Base-by-base conservation (phyloP, 2,797 vertebrate genomes). In the Parauchenoglanis ngamensis region DNA sequence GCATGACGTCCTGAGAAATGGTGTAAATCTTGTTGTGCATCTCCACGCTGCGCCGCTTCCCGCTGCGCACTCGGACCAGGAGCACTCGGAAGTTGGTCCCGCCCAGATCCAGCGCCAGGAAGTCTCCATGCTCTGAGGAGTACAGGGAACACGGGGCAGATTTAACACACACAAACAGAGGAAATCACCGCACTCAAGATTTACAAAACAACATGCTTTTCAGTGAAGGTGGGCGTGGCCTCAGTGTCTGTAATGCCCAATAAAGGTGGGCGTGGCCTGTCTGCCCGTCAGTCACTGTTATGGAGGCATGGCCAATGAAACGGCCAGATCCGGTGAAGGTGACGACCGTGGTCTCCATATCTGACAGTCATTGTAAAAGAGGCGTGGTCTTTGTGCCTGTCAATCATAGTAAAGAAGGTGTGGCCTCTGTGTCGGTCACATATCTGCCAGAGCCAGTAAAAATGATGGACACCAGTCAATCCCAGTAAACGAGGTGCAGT, bases 21-120 rank as follows among this genome's bases (percentile, higher is more conserved):
- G 93, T 92, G 90, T 99, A 99, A 94, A 99, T 98, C 95, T 99
- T 99, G 90, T 99, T 97, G 91, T 98, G 97, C 97, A 99, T 98
- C 90, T 98, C 97, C 7, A 98, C 98, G 0, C 93, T 96, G 0
- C 94, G 96, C 84, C 92, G 93, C 89, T 95, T 97, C 76, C 96
- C 97, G 0, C 94, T 96, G 72, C 96, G 94, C 63, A 99, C 95
- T 0, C 95, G 96, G 61, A 99, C 98, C 89, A 99, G 94, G 85
- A 99, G 94, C 90, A 99, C 98, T 0, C 98, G 96, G 94, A 99
- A 99, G 86, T 96, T 99, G 1, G 98, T 97, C 2, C 98, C 98
- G 0, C 98, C 98, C 0, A 99, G 96, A 91, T 99, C 98, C 93
- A 99, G 94, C 25, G 97, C 97, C 57, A 99, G 93, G 94, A 97